phyloP scores from a whole-genome alignment of 2,888 invertebrate genomes.

The Erannis defoliaria region DNA sequence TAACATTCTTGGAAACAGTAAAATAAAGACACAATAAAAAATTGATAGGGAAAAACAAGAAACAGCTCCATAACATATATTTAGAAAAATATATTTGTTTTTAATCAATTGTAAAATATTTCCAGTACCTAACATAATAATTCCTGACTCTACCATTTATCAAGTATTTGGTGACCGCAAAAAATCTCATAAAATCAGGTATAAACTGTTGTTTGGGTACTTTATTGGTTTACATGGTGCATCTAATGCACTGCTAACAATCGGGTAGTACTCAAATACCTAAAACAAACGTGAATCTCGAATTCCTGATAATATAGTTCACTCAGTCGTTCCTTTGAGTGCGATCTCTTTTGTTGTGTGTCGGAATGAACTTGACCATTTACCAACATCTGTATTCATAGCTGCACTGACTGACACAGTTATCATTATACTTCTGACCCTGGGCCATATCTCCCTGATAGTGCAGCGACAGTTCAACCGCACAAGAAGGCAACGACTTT shows the following conservation, averaged over 20 bases:
- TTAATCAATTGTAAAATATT: no score
- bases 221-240: no score
- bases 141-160: no score
- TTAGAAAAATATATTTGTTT: no score
- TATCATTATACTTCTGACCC: conserved; percentile 67
- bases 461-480: conserved; percentile 68
- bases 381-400: conserved; percentile 61
- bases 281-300: no score
- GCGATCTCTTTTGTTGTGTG: conserved; percentile 31
- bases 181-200: no score
- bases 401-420: conserved; percentile 75
- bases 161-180: no score
- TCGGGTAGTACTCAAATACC: no score
- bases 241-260: no score
- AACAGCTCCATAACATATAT: not conserved
- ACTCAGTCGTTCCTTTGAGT: conserved; percentile 15
- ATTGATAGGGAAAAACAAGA: not conserved
- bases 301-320: conserved; percentile 2
- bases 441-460: conserved; percentile 71
- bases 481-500: conserved; percentile 78
- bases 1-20: conserved; percentile 52
- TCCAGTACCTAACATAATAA: not conserved
- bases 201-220: no score
- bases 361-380: conserved; percentile 79
- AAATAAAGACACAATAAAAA: conserved; percentile 12